Conservation (phyloP, 2,113 vertebrate genomes). For the Saccopteryx leptura region DNA sequence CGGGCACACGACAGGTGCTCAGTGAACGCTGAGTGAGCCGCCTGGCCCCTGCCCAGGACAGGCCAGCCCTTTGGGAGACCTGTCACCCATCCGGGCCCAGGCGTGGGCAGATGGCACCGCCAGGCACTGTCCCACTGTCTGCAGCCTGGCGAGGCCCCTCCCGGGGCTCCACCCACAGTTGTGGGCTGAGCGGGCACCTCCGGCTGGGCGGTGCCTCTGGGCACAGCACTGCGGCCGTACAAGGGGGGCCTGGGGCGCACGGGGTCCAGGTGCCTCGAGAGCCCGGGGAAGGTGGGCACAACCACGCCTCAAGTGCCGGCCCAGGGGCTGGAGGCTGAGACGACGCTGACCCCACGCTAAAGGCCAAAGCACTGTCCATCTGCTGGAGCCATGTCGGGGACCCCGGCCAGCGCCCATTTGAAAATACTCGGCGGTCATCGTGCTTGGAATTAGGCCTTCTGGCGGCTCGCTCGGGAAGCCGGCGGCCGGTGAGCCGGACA, state of each 20-base stretch:
- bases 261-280: no score
- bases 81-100: no score
- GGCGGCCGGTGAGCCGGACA: neutral
- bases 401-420: neutral
- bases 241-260: neutral
- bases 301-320: neutral
- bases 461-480: neutral
- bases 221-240: neutral
- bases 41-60: neutral
- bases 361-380: neutral
- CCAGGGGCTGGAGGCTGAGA: neutral
- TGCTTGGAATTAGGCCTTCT: neutral
- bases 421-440: fast-evolving
- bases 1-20: neutral
- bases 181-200: neutral
- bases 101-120: no score
- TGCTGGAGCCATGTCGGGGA: neutral
- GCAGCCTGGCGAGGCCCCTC: neutral
- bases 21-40: neutral
- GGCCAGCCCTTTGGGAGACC: no score
- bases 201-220: neutral
- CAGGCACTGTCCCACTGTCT: no score
- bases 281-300: neutral
- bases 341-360: neutral
- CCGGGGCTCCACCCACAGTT: no score